Evolutionary conservation across 2,888 invertebrate genomes (phyloP), one percentile per base, ranked within the genome.

Genomic region (Sphinx pinastri): DNA sequence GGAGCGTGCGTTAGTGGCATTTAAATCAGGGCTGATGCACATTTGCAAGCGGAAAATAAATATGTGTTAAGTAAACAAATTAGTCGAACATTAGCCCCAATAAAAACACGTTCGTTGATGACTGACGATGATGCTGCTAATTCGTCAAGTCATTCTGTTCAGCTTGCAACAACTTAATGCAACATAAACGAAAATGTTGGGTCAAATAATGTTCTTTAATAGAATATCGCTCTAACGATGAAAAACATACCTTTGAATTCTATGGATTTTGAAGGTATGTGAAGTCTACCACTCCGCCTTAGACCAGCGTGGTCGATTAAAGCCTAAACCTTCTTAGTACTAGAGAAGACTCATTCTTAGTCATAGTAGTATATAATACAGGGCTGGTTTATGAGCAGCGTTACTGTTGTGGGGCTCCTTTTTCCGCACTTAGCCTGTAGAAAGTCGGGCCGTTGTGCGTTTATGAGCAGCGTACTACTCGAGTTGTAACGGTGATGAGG

Each of bases 1-100:
- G 73, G 75, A 79, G 72, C 80, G 74, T 79, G 75, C 70, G 69
- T 70, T 68, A 63, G 54, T 68, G n/a, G 57, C n/a, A 60, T 38
- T 55, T 54, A 19, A 16, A 52, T 57, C 63, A 59, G 45, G 58
- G 52, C 51, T 57, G 16, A 66, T 2, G 49, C n/a, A 70, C 47
- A 70, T 52, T 70, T 67, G 45, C 19, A 38, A 57, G 19, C 16
- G 52, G 54, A 19, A 68, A 47, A 68, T 55, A 55, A 68, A 55
- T 45, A 68, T 55, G 19, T 19, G 47, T 47, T 63, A 14, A 49
- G 47, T 63, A 63, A 63, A 63, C 19, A 63, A 63, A 63, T 63
- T 63, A 47, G 5, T 16, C 16, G 11, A n/a, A 19, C 6, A 16
- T 16, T 49, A 12, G 8, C 19, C 19, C 55, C 19, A 11, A 63